Conservation (phyloP, 1,140 invertebrate genomes). For the Wiebesia pumilae region DNA sequence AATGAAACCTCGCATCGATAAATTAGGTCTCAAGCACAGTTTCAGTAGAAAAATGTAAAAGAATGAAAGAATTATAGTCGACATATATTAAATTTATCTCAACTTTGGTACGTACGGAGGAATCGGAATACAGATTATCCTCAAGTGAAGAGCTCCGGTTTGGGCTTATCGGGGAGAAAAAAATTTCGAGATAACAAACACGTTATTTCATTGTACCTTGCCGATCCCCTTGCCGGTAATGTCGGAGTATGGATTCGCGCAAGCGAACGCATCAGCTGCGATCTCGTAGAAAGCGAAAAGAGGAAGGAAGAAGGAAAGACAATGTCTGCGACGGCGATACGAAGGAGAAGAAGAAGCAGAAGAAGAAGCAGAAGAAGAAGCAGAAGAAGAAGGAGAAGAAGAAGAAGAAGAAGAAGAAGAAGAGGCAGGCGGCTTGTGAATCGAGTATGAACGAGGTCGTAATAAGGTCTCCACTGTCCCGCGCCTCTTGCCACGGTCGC, state of each 20-base stretch:
- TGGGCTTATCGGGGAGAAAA: neutral
- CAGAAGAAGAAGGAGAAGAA: no score
- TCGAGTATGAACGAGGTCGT: conserved; percentile 55
- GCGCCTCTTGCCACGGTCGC: neutral
- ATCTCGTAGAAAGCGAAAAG: conserved; percentile 26
- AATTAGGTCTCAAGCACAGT: neutral
- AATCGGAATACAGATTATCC: conserved; percentile 12
- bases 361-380: neutral
- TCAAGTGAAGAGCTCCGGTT: neutral
- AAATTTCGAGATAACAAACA: conserved; percentile 14
- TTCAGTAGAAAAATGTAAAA: neutral
- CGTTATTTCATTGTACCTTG: conserved; percentile 17
- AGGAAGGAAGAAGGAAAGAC: conserved; percentile 18
- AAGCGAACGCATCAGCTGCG: neutral
- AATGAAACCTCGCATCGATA: neutral
- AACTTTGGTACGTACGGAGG: neutral
- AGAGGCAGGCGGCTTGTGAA: neutral
- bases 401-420: neutral
- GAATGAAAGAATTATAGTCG: neutral
- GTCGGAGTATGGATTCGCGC: conserved; percentile 2
- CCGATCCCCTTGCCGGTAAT: conserved; percentile 2
- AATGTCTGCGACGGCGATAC: neutral
- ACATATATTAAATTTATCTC: conserved; percentile 24
- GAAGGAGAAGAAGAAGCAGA: neutral
- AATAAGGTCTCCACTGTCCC: conserved; percentile 54